Percentiles rank a stretch among this genome's conserved stretches.
These are phyloP conservation scores for Leptodactylus fallax DNA, from an alignment of 2,797 vertebrate genomes.

Conservation along the genomic window DNA sequence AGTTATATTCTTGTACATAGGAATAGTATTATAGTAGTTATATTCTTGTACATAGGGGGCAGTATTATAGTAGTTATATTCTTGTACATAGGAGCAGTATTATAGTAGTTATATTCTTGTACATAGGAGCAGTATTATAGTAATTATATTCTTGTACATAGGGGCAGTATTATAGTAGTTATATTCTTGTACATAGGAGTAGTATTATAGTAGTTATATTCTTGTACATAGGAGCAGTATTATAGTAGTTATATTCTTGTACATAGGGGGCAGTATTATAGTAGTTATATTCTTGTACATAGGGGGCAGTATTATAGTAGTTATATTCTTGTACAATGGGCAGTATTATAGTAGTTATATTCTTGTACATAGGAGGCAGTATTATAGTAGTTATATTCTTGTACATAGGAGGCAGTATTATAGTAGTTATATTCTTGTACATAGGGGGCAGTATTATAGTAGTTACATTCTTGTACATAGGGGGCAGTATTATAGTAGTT, in stretches of 20 bases:
- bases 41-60: neutral
- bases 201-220: too few relatives aligned
- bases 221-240: too few relatives aligned
- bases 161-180: slow-evolving; percentile 9
- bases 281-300: too few relatives aligned
- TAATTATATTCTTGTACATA: slow-evolving; percentile 10
- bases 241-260: neutral
- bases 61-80: slow-evolving; percentile 7
- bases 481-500: slow-evolving; percentile 15
- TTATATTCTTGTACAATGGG: neutral
- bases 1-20: too few relatives aligned
- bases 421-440: slow-evolving; percentile 22
- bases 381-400: slow-evolving; percentile 22
- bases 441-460: slow-evolving; percentile 23
- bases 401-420: neutral
- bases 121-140: slow-evolving; percentile 1
- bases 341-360: slow-evolving; percentile 18
- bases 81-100: neutral
- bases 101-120: slow-evolving; percentile 1
- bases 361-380: slow-evolving; percentile 3
- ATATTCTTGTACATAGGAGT: neutral
- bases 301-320: neutral
- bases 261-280: neutral
- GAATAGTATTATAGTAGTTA: neutral
- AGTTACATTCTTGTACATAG: slow-evolving; percentile 7